Base-by-base conservation (phyloP, 2,888 invertebrate genomes). In the Drosophila pseudotakahashii region DNA sequence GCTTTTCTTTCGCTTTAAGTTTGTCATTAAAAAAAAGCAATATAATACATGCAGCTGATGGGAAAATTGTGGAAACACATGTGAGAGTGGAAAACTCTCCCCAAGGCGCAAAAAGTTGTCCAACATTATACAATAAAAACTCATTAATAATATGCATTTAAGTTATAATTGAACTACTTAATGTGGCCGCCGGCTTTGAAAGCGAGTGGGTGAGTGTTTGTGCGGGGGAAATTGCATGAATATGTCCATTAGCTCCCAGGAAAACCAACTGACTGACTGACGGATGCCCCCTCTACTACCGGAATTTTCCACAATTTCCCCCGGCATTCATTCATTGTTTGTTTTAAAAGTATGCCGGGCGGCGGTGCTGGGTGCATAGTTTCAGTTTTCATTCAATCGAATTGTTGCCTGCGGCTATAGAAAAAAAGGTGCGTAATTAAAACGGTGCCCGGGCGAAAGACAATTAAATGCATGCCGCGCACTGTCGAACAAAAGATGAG, bases 91-190 rank as follows among this genome's bases (percentile, higher is more conserved):
- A 3, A 16, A n/a, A n/a, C 37, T n/a, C 13, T 59, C 84, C 78
- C 76, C 72, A 50, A 81, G 81, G 73, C 71, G 41, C 16, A 73
- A 45, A 77, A 70, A 79, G 67, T 57, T 86, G 79, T 74, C 71
- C 57, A 75, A 61, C 86, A 73, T 83, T 83, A 76, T 78, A 84
- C 87, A 84, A 84, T 84, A 84, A 84, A 87, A 84, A 81, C 87
- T 87, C 84, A 84, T 84, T 84, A 87, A 84, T 87, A 84, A 81
- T 79, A 81, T 87, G 83, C 74, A 84, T 87, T 87, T 75, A 84
- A 78, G 78, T 77, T 87, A 79, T 84, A 87, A 84, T 84, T 87
- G 82, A 87, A 87, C 87, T 80, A 87, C 87, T 84, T 87, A 84
- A 84, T 80, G 55, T 41, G 63, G 54, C 41, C 63, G 51, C 9